Percentiles rank a stretch among this genome's conserved stretches.
Evolutionary conservation across 2,888 invertebrate genomes (phyloP).

Genomic region (Cyclophora punctaria): DNA sequence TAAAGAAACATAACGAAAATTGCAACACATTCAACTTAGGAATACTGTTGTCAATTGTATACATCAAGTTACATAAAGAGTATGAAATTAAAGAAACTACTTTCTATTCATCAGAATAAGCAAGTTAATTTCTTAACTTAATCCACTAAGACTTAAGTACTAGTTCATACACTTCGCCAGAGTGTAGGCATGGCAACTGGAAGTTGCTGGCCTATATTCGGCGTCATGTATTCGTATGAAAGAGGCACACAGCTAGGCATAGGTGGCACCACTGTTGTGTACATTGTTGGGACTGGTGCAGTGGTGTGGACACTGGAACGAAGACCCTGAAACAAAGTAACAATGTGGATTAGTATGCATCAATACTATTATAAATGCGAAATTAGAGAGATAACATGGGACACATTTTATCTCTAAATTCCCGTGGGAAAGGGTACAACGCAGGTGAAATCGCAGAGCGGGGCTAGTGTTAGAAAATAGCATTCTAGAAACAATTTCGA

Average conservation of each 20-base stretch:
- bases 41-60: constrained; percentile 22
- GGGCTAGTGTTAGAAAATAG: no score
- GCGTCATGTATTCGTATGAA: constrained; percentile 39
- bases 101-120: constrained; percentile 6
- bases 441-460: no score
- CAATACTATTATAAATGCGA: no score
- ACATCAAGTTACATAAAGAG: neutral
- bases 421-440: no score
- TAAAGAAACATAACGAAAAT: constrained; percentile 11
- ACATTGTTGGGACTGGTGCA: constrained; percentile 28
- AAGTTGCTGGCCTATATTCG: constrained; percentile 20
- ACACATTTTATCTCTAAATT: no score
- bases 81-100: neutral
- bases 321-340: constrained; percentile 35
- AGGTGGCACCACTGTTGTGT: constrained; percentile 30
- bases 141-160: no score
- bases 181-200: constrained; percentile 33
- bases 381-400: no score
- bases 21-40: constrained; percentile 14
- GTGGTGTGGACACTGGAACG: constrained; percentile 39
- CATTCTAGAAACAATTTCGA: no score
- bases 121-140: no score
- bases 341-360: no score
- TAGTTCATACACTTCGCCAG: constrained; percentile 38
- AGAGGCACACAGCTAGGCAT: constrained; percentile 33